Base-by-base conservation (phyloP, 2,888 invertebrate genomes). In the Scaptomyza cyrtandrae region DNA sequence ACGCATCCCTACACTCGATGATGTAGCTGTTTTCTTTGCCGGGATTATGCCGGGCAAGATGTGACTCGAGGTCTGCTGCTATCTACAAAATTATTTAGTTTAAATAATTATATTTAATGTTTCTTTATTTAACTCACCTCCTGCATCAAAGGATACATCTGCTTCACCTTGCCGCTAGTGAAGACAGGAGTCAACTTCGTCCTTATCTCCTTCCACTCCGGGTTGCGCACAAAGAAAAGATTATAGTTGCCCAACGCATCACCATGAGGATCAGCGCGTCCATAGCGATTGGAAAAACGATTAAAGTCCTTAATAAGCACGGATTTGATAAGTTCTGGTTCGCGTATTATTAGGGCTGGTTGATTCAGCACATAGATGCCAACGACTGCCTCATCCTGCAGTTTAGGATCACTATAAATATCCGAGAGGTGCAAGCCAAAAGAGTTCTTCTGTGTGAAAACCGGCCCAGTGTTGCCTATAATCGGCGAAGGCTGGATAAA, bases 291-390 rank as follows among this genome's bases (percentile, higher is more conserved):
- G 0, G 87, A 65, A 70, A 93, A 93, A 11, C 87, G 88, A 68
- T 91, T 89, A 45, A 93, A 93, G 59, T 93, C 93, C 50, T 92
- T 93, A 4, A 93, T 90, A 24, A 93, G 56, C 1, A 93, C 71
- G 0, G 90, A 86, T 71, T 93, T 93, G 0, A 93, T 74, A 2
- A 93, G 63, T 13, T 93, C 92, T 0, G 91, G 91, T 45, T 93
- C 93, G 1, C 93, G 91, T 11, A 92, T 70, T 2, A 93, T 14
- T 13, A 93, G 55, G 0, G 81, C 89, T 0, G 93, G 93, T 13
- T 90, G 90, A 71, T 93, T 91, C 16, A 93, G 85, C 1, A 92
- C 84, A 90, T 91, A 84, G 74, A 93, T 68, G 79, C 93, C 89
- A 72, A 89, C 85, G 43, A 92, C 72, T 44, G 92, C 78, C 68